Evolutionary conservation across 1,140 invertebrate genomes (phyloP).

Genomic region (Colletes gigas): DNA sequence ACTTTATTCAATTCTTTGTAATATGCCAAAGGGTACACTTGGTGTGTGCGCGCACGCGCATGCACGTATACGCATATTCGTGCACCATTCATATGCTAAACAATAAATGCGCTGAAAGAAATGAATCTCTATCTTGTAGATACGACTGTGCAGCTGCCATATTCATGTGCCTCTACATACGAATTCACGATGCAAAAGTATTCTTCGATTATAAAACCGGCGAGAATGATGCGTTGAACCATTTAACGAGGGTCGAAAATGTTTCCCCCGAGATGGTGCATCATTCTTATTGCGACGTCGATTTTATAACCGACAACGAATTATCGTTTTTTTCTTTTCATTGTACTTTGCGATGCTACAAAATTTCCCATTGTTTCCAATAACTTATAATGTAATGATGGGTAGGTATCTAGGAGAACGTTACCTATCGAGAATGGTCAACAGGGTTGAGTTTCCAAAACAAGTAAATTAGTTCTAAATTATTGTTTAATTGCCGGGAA

Average conservation of each 20-base stretch:
- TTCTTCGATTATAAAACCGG: constrained; percentile 37
- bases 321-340: neutral
- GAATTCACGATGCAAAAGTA: constrained; percentile 6
- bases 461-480: no score
- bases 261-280: neutral
- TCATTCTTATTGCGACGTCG: neutral
- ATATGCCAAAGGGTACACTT: constrained; percentile 75
- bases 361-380: no score
- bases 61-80: neutral
- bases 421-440: no score
- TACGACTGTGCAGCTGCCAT: constrained; percentile 42
- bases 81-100: constrained; percentile 78
- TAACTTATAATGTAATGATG: no score
- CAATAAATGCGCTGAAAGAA: constrained; percentile 77
- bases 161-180: neutral
- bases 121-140: constrained; percentile 76
- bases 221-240: constrained; percentile 23
- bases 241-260: constrained; percentile 37
- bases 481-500: no score
- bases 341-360: no score
- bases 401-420: no score
- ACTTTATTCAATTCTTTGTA: constrained; percentile 80
- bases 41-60: constrained; percentile 49
- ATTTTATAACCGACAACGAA: neutral
- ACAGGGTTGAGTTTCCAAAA: no score